Percentiles rank a stretch among this genome's conserved stretches.
Evolutionary conservation across 2,797 vertebrate species (phyloP).

Genomic region (Acanthornis magna): DNA sequence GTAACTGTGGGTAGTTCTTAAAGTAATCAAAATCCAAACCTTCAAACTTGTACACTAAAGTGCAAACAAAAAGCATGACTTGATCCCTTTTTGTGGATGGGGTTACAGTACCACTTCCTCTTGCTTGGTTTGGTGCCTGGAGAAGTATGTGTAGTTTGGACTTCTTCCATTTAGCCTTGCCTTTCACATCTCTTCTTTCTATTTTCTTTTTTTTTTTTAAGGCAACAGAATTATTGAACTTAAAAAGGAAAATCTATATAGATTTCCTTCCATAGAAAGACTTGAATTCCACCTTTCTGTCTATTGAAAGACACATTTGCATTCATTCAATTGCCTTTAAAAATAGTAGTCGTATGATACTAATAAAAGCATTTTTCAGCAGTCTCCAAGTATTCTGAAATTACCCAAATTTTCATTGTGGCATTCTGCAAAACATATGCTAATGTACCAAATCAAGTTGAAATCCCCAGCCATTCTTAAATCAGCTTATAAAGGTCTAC

Average conservation of each 20-base stretch:
- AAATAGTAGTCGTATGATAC: background rate
- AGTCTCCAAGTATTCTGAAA: background rate
- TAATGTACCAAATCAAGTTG: background rate
- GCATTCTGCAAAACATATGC: background rate
- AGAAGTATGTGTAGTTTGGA: background rate
- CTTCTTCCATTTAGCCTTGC: background rate
- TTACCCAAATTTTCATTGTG: background rate
- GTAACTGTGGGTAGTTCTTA: background rate
- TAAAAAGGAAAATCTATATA: background rate
- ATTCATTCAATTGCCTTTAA: background rate
- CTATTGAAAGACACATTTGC: background rate
- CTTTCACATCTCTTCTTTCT: background rate
- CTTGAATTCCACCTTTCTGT: background rate
- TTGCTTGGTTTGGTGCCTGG: background rate
- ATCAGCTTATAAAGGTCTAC: background rate
- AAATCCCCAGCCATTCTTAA: background rate
- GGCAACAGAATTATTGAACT: background rate
- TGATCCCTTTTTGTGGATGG: background rate
- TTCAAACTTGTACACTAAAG: background rate
- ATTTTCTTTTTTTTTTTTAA: background rate
- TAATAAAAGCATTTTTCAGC: background rate
- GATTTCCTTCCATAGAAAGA: background rate
- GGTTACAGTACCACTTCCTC: conserved; percentile 1
- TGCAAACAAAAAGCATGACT: background rate
- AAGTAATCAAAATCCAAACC: background rate